These are phyloP conservation scores for Clupea harengus DNA, from an alignment of 2,113 vertebrate genomes.

Conservation along the genomic window DNA sequence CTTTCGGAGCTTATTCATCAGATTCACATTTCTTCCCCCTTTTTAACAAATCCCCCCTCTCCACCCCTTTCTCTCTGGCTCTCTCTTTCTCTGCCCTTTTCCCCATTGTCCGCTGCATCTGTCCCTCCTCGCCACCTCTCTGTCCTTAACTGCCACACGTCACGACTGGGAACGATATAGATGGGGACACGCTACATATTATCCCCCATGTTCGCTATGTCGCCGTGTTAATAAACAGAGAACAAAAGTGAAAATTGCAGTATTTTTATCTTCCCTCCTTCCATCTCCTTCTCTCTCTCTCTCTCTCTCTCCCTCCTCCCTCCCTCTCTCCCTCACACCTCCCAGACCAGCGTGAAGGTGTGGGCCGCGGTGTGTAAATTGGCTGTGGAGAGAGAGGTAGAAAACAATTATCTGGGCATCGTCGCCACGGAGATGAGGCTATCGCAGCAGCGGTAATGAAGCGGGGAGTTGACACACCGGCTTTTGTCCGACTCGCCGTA, in stretches of 20 bases:
- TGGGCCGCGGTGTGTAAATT: slow-evolving; percentile 67
- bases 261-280: slow-evolving; percentile 53
- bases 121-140: slow-evolving; percentile 44
- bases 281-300: slow-evolving; percentile 30
- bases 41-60: not conserved
- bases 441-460: slow-evolving; percentile 77
- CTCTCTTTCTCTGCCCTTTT: slow-evolving; percentile 1
- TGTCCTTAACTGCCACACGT: slow-evolving; percentile 54
- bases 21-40: not conserved
- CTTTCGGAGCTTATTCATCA: not conserved
- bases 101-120: not conserved
- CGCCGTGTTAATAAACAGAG: slow-evolving; percentile 66
- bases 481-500: slow-evolving; percentile 68
- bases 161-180: slow-evolving; percentile 62
- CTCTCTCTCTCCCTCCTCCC: slow-evolving; percentile 41
- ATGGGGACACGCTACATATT: slow-evolving; percentile 59
- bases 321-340: slow-evolving; percentile 47
- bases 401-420: slow-evolving; percentile 76
- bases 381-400: slow-evolving; percentile 71
- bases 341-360: slow-evolving; percentile 24
- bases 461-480: slow-evolving; percentile 74
- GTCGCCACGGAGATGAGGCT: slow-evolving; percentile 72
- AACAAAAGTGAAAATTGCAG: slow-evolving; percentile 72
- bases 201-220: slow-evolving; percentile 63
- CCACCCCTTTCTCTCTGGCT: not conserved